phyloP scores from a whole-genome alignment of 2,888 invertebrate species.

The Cephus spinipes region DNA sequence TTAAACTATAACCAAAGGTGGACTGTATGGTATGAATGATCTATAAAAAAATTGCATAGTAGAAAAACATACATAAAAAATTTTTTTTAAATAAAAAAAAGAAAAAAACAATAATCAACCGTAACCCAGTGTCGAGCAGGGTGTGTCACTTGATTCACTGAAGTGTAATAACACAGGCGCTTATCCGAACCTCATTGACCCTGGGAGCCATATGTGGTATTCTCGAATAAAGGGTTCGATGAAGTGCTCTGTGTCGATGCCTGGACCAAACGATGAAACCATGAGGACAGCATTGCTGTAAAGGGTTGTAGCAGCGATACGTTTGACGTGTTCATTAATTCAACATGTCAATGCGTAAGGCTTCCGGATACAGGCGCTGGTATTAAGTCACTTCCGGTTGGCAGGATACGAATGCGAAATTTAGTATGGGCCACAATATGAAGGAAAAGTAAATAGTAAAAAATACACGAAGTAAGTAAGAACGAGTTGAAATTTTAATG shows the following conservation, averaged over 20 bases:
- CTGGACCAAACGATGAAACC: neutral
- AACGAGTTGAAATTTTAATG: neutral
- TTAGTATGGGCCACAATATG: neutral
- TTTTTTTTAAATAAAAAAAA: neutral
- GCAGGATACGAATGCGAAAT: neutral
- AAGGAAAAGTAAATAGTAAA: neutral
- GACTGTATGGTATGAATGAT: neutral
- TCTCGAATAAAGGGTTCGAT: constrained; percentile 3
- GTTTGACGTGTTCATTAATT: neutral
- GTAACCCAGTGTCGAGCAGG: neutral
- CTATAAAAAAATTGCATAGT: neutral
- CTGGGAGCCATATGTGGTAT: neutral
- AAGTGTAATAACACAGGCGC: neutral
- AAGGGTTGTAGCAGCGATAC: neutral
- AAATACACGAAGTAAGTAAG: neutral
- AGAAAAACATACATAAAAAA: neutral
- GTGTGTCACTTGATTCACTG: neutral
- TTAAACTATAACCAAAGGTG: neutral
- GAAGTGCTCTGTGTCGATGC: neutral
- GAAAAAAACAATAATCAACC: neutral
- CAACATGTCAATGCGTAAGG: neutral
- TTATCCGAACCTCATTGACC: neutral
- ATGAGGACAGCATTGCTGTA: neutral
- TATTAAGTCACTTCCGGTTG: neutral
- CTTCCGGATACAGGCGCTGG: too few species aligned